Evolutionary conservation across 2,113 vertebrate species (phyloP), one percentile per base, ranked within the genome.

Genomic region (Tupaia chinensis): DNA sequence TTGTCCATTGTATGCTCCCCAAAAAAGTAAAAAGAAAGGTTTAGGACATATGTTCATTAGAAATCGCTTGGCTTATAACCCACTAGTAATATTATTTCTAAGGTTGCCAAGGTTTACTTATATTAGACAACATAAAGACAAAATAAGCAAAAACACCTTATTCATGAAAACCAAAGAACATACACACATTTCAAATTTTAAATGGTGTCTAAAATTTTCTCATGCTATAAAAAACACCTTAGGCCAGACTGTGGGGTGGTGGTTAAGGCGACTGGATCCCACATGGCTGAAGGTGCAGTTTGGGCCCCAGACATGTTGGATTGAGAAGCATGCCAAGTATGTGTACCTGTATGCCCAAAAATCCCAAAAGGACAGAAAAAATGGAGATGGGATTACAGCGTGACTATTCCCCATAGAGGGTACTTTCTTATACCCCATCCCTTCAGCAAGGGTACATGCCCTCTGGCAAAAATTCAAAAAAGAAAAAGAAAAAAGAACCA

Each of bases 121-220:
- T 44, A 86, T 66, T 32, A 90, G 78, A 86, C 58, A 92, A 80
- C 54, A 88, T 72, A 80, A 92, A 90, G 65, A 60, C 32, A 91
- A 94, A 94, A 96, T 58, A 95, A 83, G 8, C 56, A 89, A 89
- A 96, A 97, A 89, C 44, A 66, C 11, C 79, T 94, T 95, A 82
- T 29, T 95, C 69, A 63, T 68, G 63, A 93, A 96, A 96, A 91
- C 34, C 53, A 96, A 96, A 94, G 27, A 88, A 73, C 29, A 95
- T 54, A 91, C 13, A 11, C 14, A 86, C 77, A 96, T 72, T 95
- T 89, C 34, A 89, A 96, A 95, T 73, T 53, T 86, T 87, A 63
- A 6, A 84, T 34, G 13, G 44, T 82, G 96, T 91, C 61, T 95
- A 29, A 88, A 82, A 92, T 58, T 91, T 85, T 72, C 60, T 93